Percentiles rank a stretch among this genome's conserved stretches.
Evolutionary conservation across 2,797 vertebrate genomes (phyloP).

Genomic region (Capromys pilorides): DNA sequence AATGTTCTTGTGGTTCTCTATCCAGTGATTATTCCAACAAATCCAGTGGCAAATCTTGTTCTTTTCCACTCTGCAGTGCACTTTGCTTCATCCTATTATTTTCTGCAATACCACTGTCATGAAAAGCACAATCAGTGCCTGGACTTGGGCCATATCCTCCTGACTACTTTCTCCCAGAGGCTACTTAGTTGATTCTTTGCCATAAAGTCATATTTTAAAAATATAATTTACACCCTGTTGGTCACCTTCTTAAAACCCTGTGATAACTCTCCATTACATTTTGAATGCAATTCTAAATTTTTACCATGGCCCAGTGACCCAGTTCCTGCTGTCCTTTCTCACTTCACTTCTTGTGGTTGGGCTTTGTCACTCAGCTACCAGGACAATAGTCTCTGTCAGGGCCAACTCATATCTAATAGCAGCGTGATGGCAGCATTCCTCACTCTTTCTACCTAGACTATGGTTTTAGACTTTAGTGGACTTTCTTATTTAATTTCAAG

Average conservation of each 20-base stretch:
- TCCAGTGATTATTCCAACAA: not conserved
- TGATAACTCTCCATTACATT: slow-evolving; percentile 65
- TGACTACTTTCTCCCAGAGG: slow-evolving; percentile 27
- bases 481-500: not conserved
- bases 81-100: not conserved
- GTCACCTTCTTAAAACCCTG: slow-evolving; percentile 56
- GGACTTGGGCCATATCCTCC: not conserved
- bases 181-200: slow-evolving; percentile 37
- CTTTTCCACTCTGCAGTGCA: not conserved
- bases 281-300: slow-evolving; percentile 64
- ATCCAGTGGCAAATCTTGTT: not conserved
- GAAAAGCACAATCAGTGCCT: slow-evolving; percentile 35
- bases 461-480: not conserved
- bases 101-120: not conserved
- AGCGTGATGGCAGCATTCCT: not conserved
- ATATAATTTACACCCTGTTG: slow-evolving; percentile 53
- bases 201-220: slow-evolving; percentile 51
- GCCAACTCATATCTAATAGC: not conserved
- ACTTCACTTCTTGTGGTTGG: not conserved
- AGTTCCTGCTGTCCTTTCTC: not conserved
- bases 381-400: not conserved
- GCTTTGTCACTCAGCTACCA: not conserved
- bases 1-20: not conserved
- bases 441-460: not conserved
- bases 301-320: slow-evolving; percentile 22